A percentile compares a stretch with the other conserved stretches of the same genome.
Conservation (phyloP, 2,888 invertebrate genomes). For the Rhodophaea formosa region DNA sequence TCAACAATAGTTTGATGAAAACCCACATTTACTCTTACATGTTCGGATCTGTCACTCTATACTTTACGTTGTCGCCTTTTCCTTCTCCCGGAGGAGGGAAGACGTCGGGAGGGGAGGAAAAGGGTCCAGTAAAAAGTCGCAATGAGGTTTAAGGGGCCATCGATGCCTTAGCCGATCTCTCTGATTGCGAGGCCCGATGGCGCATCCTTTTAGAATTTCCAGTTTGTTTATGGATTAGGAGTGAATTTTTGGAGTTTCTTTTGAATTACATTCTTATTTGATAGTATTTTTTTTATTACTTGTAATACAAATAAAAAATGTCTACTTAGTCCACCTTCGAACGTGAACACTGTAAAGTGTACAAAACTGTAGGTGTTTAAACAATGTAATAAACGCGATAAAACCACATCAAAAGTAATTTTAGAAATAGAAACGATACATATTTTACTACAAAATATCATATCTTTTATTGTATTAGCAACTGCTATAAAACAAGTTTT, state of each 20-base stretch:
- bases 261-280: constrained; percentile 19
- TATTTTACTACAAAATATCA: too few species aligned
- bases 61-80: constrained; percentile 57
- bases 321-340: too few species aligned
- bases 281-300: constrained; percentile 15
- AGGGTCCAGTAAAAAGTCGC: constrained; percentile 62
- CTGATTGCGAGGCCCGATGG: constrained; percentile 55
- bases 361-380: too few species aligned
- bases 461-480: too few species aligned
- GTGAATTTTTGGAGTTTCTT: constrained; percentile 18
- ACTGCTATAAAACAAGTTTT: too few species aligned
- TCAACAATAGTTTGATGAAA: neutral
- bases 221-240: constrained; percentile 35
- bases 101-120: constrained; percentile 39
- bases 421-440: too few species aligned
- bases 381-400: too few species aligned
- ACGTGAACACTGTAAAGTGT: too few species aligned
- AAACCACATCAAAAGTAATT: too few species aligned
- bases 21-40: neutral
- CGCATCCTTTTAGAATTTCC: constrained; percentile 28
- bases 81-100: constrained; percentile 22
- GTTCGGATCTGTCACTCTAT: neutral
- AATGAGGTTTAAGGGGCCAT: constrained; percentile 56
- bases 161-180: constrained; percentile 52
- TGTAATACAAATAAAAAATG: too few species aligned